Base-by-base conservation (phyloP, 2,797 vertebrate species). In the Enteromius trimaculatus region DNA sequence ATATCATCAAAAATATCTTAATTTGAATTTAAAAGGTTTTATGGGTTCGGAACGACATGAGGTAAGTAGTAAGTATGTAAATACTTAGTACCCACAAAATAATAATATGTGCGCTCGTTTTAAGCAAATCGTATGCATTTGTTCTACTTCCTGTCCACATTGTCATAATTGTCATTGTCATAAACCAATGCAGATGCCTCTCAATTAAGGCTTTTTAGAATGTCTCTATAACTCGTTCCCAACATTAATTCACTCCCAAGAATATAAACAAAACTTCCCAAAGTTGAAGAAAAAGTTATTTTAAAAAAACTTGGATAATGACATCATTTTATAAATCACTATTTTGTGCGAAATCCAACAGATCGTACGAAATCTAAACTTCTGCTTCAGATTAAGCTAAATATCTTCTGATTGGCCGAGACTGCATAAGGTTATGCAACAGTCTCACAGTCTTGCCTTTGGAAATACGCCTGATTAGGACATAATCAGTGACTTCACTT, bases 401-500 rank as follows among this genome's bases (percentile, higher is more conserved):
- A 58, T 39, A 16, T 76, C 47, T 39, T 58, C 49, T 75, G 11
- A 75, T n/a, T 37, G 31, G 51, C 51, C 58, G 7, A 75, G 21
- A 14, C 1, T 58, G 51, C 11, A 5, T 37, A 7, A n/a, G 3
- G 6, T 14, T 55, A 34, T 8, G 29, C 19, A 39, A 21, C 72
- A 23, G 29, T 37, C 53, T 55, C 31, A 21, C 64, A 9, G 31
- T 58, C 72, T 58, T 10, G 31, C 34, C 34, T 23, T 58, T 23
- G 21, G 13, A 76, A 76, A 58, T 34, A 58, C 6, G 34, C 4
- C 34, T 39, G 51, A 8, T 76, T 76, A 76, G 29, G 14, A 23
- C 29, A 39, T 4, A 58, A 74, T 74, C 11, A 53, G 21, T 58
- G 72, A 58, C 34, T 76, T 76, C 34, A 53, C 47, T 37, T 53